Percentiles rank a stretch among this genome's conserved stretches.
phyloP scores from a whole-genome alignment of 2,113 vertebrate genomes.

The Dasyprocta punctata region DNA sequence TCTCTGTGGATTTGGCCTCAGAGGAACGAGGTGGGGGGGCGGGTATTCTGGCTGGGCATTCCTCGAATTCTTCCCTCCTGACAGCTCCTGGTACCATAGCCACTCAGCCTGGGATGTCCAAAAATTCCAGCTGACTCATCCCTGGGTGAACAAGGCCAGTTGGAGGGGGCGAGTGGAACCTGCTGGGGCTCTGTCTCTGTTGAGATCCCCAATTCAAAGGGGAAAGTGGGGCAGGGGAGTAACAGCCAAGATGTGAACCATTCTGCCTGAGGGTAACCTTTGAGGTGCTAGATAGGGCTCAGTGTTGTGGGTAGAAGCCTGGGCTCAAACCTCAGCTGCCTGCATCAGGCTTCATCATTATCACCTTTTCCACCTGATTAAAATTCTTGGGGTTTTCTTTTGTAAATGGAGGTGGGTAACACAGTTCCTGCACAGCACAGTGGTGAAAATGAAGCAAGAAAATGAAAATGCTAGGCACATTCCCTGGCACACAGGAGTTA shows the following conservation, averaged over 20 bases:
- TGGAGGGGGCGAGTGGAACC: neutral
- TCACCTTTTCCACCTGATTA: neutral
- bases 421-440: neutral
- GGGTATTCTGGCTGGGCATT: constrained; percentile 31
- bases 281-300: neutral
- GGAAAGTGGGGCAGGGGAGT: neutral
- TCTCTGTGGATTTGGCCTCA: neutral
- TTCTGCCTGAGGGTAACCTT: neutral
- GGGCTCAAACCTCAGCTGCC: neutral
- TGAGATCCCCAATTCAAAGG: neutral
- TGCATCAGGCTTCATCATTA: neutral
- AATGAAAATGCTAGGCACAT: neutral
- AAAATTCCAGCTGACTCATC: constrained; percentile 79
- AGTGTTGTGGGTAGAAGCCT: neutral
- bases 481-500: neutral
- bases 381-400: neutral
- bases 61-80: constrained; percentile 65
- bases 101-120: constrained; percentile 41
- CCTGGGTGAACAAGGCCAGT: constrained; percentile 48
- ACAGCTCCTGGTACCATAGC: constrained; percentile 78
- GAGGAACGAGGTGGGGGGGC: neutral
- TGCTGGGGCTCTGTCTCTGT: neutral
- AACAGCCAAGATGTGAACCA: neutral
- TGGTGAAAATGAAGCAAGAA: neutral
- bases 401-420: accelerated